These are phyloP conservation scores for Odontamblyopus lacepedii DNA, from an alignment of 2,797 vertebrate genomes.

Conservation along the genomic window DNA sequence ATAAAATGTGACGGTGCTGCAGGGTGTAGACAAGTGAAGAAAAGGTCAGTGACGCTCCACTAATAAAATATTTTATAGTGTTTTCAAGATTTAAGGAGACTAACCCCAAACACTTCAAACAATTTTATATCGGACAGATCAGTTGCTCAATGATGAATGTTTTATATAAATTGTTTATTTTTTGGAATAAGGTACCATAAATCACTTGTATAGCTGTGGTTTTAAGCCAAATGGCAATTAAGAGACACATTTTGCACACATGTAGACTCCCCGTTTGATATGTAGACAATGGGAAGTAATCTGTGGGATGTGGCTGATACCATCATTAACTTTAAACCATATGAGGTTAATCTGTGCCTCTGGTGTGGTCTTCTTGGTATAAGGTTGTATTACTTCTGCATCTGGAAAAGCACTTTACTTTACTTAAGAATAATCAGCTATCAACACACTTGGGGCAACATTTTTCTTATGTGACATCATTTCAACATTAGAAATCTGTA, in stretches of 20 bases:
- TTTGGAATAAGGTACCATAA: conserved; percentile 21
- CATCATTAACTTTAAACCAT: conserved; percentile 9
- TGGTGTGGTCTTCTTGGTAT: conserved; percentile 22
- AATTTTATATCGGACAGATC: conserved; percentile 2
- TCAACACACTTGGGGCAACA: not conserved
- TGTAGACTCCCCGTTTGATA: conserved; percentile 40
- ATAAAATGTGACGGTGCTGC: conserved; percentile 28
- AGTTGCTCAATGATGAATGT: conserved; percentile 1
- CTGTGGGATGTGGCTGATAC: conserved; percentile 37
- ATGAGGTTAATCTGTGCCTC: conserved; percentile 9
- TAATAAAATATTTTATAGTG: conserved; percentile 27
- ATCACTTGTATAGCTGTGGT: conserved; percentile 36
- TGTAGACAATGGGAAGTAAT: conserved; percentile 11
- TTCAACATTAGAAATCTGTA: not conserved
- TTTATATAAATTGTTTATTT: conserved; percentile 11
- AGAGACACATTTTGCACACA: conserved; percentile 37
- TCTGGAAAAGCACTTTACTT: conserved; percentile 15
- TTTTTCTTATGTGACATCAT: not conserved
- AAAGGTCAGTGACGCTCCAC: conserved; percentile 35
- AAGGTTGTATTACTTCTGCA: conserved; percentile 4
- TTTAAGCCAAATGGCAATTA: conserved; percentile 21
- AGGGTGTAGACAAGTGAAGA: conserved; percentile 23
- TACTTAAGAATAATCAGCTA: conserved; percentile 13
- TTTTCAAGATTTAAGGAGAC: not conserved
- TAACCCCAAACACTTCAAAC: not conserved